A percentile compares a stretch with the other conserved stretches of the same genome.
phyloP scores from a whole-genome alignment of 2,113 vertebrate species.

The Pseudolaguvia tuberculata region DNA sequence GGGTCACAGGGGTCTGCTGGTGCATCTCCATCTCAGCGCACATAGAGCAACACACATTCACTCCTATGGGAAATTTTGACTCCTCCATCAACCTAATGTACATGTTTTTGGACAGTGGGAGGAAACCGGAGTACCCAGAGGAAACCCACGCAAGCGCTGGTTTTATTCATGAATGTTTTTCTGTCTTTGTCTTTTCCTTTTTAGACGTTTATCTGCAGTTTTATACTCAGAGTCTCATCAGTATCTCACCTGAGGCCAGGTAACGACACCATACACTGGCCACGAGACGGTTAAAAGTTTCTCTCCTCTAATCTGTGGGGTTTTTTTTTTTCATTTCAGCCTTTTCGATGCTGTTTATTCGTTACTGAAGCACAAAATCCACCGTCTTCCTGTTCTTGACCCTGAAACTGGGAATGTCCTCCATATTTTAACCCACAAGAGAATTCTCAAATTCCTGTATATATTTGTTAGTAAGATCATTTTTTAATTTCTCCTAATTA shows the following conservation, averaged over 20 bases:
- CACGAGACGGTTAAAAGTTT: background rate
- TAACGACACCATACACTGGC: slow-evolving; percentile 40
- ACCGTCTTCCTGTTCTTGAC: slow-evolving; percentile 90
- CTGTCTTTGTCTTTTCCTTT: slow-evolving; percentile 41
- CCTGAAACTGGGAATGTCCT: slow-evolving; percentile 85
- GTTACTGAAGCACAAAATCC: slow-evolving; percentile 91
- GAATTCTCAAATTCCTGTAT: slow-evolving; percentile 93
- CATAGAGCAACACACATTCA: too few relatives aligned
- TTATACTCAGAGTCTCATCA: slow-evolving; percentile 79
- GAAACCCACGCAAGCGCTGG: too few relatives aligned
- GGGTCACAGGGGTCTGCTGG: too few relatives aligned
- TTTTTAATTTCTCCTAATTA: background rate
- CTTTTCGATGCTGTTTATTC: slow-evolving; percentile 89
- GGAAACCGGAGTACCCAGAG: too few relatives aligned
- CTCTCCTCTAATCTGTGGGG: too few relatives aligned
- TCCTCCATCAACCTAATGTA: too few relatives aligned
- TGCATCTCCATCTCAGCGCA: too few relatives aligned
- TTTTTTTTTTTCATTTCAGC: slow-evolving; percentile 56
- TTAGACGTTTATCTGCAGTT: slow-evolving; percentile 87
- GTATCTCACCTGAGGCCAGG: slow-evolving; percentile 84
- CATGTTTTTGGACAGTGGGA: too few relatives aligned
- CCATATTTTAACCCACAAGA: slow-evolving; percentile 92
- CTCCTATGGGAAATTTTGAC: too few relatives aligned
- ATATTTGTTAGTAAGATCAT: slow-evolving; percentile 73
- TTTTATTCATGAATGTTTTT: background rate